Evolutionary conservation across 2,797 vertebrate genomes (phyloP), one percentile per base, ranked within the genome.

Genomic region (Loriculus beryllinus): DNA sequence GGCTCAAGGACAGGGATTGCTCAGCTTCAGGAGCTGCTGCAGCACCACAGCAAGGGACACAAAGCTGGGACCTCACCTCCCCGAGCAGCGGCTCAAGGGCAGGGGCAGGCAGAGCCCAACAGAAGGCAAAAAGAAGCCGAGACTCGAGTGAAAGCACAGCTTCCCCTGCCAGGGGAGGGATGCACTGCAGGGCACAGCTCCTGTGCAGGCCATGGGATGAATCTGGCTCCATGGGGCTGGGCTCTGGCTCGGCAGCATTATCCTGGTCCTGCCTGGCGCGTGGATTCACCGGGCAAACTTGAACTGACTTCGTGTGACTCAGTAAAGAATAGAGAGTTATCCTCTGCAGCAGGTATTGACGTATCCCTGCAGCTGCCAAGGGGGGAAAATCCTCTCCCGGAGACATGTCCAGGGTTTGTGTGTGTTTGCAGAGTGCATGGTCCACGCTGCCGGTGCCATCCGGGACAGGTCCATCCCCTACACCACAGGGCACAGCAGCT

Each of bases 1-100:
- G 70, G 88, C 95, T 95, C 95, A 96, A 97, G 96, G 97, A 84
- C 95, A 14, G 0, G 4, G 26, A n/a, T 22, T 12, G 7, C 75
- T 49, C 2, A 0, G 49, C n/a, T 40, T 14, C 14, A 16, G 86
- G 68, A 76, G 17, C 90, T 70, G 93, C 13, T 1, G 60, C 31
- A 43, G 86, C 82, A 37, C 60, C 45, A 2, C 2, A 21, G 88
- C 60, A 33, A 3, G 69, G 82, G 83, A 31, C 77, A 28, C 31
- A 25, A 18, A 26, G 59, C 42, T 45, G 29, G 39, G 2, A 2
- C 59, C 12, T 29, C 0, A 0, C 26, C 35, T 23, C 25, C 52
- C 15, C 1, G 1, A 39, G 28, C 62, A 31, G 60, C 0, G 0
- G 33, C 31, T 12, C 67, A 6, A n/a, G 69, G n/a, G 12, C 0